Evolutionary conservation across 2,797 vertebrate genomes (phyloP).

Genomic region (Sebastes trivittatus): DNA sequence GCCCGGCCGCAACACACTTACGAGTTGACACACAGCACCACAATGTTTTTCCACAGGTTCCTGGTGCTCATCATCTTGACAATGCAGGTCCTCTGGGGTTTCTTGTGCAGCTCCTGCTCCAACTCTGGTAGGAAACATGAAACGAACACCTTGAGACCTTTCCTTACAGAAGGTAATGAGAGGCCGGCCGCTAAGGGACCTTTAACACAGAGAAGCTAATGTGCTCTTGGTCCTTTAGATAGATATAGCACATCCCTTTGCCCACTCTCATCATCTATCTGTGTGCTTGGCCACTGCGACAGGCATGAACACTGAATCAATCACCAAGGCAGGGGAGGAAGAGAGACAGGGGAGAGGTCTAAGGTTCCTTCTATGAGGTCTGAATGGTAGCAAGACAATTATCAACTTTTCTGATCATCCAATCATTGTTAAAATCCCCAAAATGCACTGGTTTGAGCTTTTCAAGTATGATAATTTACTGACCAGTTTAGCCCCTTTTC

Average conservation of each 20-base stretch:
- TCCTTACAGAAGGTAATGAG: constrained; percentile 52
- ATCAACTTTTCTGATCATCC: neutral
- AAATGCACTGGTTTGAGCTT: neutral
- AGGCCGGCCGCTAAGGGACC: constrained; percentile 17
- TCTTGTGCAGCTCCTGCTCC: constrained; percentile 90
- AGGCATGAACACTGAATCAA: constrained; percentile 16
- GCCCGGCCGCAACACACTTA: constrained; percentile 81
- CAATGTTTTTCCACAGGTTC: constrained; percentile 98
- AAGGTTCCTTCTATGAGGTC: neutral
- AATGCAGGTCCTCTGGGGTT: constrained; percentile 92
- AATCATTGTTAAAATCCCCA: neutral
- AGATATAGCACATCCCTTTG: constrained; percentile 13
- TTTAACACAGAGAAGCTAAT: constrained; percentile 25
- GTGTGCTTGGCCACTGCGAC: constrained; percentile 3
- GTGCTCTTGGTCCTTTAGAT: constrained; percentile 10
- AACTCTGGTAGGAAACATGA: constrained; percentile 86
- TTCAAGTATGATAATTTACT: neutral
- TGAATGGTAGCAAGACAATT: neutral
- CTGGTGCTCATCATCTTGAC: constrained; percentile 95
- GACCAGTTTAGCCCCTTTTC: too few relatives aligned
- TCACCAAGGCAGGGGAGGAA: neutral
- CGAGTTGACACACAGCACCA: constrained; percentile 97
- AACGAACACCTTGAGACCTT: constrained; percentile 58
- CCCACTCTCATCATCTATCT: constrained; percentile 27
- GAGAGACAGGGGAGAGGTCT: neutral